Evolutionary conservation across 2,888 invertebrate species (phyloP).

Genomic region (Lepidocyrtinus sp.): DNA sequence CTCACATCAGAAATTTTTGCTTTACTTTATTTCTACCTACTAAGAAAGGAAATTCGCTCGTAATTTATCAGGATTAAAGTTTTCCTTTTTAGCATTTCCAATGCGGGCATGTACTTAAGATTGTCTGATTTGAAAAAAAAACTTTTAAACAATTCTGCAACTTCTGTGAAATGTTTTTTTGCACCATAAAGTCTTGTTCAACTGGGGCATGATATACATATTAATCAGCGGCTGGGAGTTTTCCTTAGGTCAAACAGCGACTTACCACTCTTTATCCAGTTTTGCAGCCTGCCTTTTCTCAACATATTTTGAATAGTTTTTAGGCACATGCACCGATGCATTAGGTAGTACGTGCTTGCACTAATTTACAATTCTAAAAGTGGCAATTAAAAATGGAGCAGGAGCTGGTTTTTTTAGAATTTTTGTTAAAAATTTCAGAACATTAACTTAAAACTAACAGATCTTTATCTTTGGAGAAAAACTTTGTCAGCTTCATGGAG

Average conservation of each 20-base stretch:
- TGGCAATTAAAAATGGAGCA: constrained; percentile 12
- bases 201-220: constrained; percentile 8
- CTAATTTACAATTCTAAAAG: constrained; percentile 10
- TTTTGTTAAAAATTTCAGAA: constrained; percentile 2
- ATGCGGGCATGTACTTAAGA: background rate
- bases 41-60: background rate
- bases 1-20: constrained; percentile 12
- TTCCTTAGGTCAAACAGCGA: constrained; percentile 9
- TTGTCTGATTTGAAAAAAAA: background rate
- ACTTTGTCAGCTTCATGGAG: constrained; percentile 12
- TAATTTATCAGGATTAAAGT: constrained; percentile 8
- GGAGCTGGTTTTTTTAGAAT: constrained; percentile 14
- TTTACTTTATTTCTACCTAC: background rate
- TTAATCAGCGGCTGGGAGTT: background rate
- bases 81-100: background rate
- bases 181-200: constrained; percentile 2
- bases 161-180: background rate
- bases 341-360: constrained; percentile 13
- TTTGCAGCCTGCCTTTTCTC: background rate
- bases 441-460: constrained; percentile 9
- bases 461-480: background rate
- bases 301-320: background rate
- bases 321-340: constrained; percentile 12
- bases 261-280: background rate
- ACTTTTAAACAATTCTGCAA: too few species aligned